Conservation (phyloP, 2,113 vertebrate genomes). For the Ondatra zibethicus region DNA sequence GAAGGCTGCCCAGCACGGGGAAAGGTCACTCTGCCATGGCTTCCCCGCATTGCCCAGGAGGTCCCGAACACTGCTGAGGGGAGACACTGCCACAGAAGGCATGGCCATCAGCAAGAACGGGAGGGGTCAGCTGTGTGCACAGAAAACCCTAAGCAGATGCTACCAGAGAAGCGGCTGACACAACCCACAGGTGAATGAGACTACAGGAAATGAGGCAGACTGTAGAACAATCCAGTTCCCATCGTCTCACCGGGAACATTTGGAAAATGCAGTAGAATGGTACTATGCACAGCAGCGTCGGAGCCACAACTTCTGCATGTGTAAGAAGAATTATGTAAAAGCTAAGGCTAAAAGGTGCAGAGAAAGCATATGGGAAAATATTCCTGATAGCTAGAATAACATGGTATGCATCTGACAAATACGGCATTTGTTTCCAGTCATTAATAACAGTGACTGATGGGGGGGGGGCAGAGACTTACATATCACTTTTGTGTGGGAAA, state of each 20-base stretch:
- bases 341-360: neutral
- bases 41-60: neutral
- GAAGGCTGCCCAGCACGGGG: neutral
- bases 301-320: neutral
- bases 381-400: neutral
- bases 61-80: fast-evolving
- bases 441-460: neutral
- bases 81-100: neutral
- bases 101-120: neutral
- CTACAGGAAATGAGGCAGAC: neutral
- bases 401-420: neutral
- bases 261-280: neutral
- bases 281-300: too few species aligned
- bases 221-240: too few species aligned
- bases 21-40: neutral
- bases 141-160: too few species aligned
- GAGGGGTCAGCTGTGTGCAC: neutral
- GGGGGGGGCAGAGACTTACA: neutral
- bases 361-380: neutral
- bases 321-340: neutral
- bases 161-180: neutral
- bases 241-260: neutral
- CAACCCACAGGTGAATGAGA: neutral
- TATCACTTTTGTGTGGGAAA: neutral
- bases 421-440: neutral